Conservation (phyloP, 1,140 invertebrate genomes). For the Gryllus bimaculatus region DNA sequence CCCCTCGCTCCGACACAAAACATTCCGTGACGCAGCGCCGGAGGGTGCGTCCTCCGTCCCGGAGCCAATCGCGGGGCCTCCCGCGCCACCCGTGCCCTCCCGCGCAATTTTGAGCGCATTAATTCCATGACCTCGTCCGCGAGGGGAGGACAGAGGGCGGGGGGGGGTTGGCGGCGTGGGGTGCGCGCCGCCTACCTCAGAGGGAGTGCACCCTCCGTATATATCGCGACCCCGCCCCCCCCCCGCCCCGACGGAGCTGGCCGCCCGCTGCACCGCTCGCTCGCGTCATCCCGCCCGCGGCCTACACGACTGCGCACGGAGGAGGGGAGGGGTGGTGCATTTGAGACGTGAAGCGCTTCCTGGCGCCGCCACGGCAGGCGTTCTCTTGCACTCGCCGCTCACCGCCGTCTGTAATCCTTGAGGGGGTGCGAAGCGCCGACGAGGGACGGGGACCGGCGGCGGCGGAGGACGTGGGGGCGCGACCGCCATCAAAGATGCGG, state of each 20-base stretch:
- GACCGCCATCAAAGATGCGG: background rate
- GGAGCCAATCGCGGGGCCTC: background rate
- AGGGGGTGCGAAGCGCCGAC: background rate
- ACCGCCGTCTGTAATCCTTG: background rate
- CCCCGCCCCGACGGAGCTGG: too few relatives aligned
- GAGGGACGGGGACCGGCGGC: too few relatives aligned
- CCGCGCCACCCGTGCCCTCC: background rate
- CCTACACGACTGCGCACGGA: background rate
- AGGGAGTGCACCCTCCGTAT: background rate
- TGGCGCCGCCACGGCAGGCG: background rate
- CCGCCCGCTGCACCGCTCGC: too few relatives aligned
- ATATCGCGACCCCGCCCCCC: background rate
- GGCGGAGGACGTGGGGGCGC: too few relatives aligned
- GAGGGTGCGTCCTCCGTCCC: too few relatives aligned
- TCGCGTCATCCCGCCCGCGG: too few relatives aligned
- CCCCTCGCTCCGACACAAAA: background rate
- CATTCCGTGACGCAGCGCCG: background rate
- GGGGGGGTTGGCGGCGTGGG: background rate
- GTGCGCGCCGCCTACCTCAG: background rate
- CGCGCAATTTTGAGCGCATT: slow-evolving; percentile 3
- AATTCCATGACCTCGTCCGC: background rate
- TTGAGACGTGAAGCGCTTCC: background rate
- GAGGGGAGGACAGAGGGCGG: too few relatives aligned
- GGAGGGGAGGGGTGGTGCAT: background rate
- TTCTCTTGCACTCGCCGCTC: too few relatives aligned